Percentiles rank a stretch among this genome's conserved stretches.
These are phyloP conservation scores for Andricus curvator DNA, from an alignment of 2,888 invertebrate species.

Conservation along the genomic window DNA sequence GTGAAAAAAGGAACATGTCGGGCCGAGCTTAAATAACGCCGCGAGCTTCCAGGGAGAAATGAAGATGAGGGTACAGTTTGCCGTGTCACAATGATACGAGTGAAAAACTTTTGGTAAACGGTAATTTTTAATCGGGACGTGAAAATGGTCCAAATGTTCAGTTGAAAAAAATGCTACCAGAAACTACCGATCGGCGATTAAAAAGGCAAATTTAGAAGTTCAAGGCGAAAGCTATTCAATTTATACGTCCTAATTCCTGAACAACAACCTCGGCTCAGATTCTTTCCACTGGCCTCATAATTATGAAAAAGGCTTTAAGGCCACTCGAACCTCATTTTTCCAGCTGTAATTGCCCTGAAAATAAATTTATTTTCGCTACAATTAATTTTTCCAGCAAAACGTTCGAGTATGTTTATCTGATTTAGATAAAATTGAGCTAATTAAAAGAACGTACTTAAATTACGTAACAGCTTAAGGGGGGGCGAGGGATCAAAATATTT, in stretches of 20 bases:
- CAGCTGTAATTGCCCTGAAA: not conserved
- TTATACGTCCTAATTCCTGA: not conserved
- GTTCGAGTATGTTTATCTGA: not conserved
- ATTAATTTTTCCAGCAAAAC: not conserved
- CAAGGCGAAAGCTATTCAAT: not conserved
- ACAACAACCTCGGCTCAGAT: not conserved
- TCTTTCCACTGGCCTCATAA: not conserved
- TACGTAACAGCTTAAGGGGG: too few species aligned
- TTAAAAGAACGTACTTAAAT: too few species aligned
- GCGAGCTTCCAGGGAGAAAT: conserved; percentile 14
- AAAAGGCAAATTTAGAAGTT: not conserved
- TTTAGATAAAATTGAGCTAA: not conserved
- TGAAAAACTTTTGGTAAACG: not conserved
- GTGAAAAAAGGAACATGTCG: not conserved
- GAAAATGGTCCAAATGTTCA: not conserved
- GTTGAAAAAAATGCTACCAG: not conserved
- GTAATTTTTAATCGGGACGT: conserved; percentile 19
- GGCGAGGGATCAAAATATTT: too few species aligned
- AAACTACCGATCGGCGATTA: not conserved
- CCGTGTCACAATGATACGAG: not conserved
- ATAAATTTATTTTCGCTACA: not conserved
- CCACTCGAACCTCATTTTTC: conserved; percentile 1
- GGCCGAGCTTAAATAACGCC: conserved; percentile 20
- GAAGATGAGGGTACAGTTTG: not conserved
- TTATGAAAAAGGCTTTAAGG: not conserved